Conservation (phyloP, 2,888 invertebrate genomes). For the Apantesis nais region DNA sequence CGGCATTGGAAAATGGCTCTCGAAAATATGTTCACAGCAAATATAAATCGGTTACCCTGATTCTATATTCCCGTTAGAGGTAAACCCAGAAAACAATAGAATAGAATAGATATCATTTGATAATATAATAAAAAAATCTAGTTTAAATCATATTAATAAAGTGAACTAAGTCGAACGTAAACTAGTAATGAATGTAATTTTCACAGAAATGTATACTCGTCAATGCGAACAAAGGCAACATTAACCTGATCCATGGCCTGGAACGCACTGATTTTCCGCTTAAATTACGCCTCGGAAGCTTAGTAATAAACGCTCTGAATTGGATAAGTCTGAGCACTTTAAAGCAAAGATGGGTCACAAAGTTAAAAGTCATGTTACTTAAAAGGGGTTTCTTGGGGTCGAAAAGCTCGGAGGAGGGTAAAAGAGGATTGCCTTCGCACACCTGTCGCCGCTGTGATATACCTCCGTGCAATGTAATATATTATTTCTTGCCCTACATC, state of each 20-base stretch:
- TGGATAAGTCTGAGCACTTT: slow-evolving; percentile 76
- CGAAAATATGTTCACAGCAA: slow-evolving; percentile 68
- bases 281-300: slow-evolving; percentile 54
- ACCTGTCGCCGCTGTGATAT: slow-evolving; percentile 73
- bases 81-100: background rate
- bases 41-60: slow-evolving; percentile 61
- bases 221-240: slow-evolving; percentile 37
- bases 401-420: slow-evolving; percentile 71
- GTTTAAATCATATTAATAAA: background rate
- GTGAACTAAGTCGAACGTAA: background rate
- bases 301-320: slow-evolving; percentile 61
- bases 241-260: slow-evolving; percentile 42
- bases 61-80: slow-evolving; percentile 24
- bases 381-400: slow-evolving; percentile 81
- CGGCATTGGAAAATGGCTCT: slow-evolving; percentile 75
- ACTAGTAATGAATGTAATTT: slow-evolving; percentile 9
- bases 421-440: slow-evolving; percentile 78
- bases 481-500: slow-evolving; percentile 48
- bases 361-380: slow-evolving; percentile 85
- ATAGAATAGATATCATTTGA: background rate
- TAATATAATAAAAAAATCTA: background rate
- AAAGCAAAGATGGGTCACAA: slow-evolving; percentile 83
- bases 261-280: slow-evolving; percentile 50
- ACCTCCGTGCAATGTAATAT: slow-evolving; percentile 61
- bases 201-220: slow-evolving; percentile 15